Evolutionary conservation across 37 sponge, comb jelly and placozoan species (phyloP).

Genomic region (Chondrosia reniformis): DNA sequence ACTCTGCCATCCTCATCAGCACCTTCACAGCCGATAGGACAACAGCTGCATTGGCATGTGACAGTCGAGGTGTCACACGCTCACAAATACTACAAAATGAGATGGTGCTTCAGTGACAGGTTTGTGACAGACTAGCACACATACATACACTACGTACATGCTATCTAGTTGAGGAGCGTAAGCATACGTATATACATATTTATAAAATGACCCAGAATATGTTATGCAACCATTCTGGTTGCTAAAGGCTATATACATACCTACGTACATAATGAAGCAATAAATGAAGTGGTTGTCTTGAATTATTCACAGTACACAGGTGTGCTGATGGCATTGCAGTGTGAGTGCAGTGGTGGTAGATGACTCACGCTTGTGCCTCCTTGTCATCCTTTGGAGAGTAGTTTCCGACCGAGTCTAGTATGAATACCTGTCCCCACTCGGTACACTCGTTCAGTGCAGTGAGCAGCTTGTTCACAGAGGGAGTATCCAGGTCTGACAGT

Average conservation of each 20-base stretch:
- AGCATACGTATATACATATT: too few relatives aligned
- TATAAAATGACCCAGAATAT: too few relatives aligned
- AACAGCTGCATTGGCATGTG: slow-evolving; percentile 98
- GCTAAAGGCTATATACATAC: too few relatives aligned
- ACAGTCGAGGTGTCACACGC: slow-evolving; percentile 93
- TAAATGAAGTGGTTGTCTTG: too few relatives aligned
- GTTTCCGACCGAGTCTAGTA: slow-evolving; percentile 82
- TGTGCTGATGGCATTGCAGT: too few relatives aligned
- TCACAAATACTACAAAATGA: slow-evolving; percentile 84
- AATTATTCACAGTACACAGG: too few relatives aligned
- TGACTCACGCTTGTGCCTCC: slow-evolving; percentile 87
- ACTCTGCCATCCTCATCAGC: slow-evolving; percentile 93
- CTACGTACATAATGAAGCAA: too few relatives aligned
- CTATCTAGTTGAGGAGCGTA: too few relatives aligned
- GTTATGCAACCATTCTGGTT: too few relatives aligned
- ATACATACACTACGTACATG: background rate
- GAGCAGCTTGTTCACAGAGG: slow-evolving; percentile 95
- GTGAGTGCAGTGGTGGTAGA: too few relatives aligned
- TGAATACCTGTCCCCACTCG: slow-evolving; percentile 99
- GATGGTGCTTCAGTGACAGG: too few relatives aligned
- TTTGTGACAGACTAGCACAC: background rate
- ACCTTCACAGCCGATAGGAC: slow-evolving; percentile 98
- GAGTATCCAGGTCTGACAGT: slow-evolving; percentile 79
- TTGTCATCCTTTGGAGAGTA: slow-evolving; percentile 78
- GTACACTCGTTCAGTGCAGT: slow-evolving; percentile 99